phyloP scores from a whole-genome alignment of 64 coral and sea anemone species.

The Actinia equina region DNA sequence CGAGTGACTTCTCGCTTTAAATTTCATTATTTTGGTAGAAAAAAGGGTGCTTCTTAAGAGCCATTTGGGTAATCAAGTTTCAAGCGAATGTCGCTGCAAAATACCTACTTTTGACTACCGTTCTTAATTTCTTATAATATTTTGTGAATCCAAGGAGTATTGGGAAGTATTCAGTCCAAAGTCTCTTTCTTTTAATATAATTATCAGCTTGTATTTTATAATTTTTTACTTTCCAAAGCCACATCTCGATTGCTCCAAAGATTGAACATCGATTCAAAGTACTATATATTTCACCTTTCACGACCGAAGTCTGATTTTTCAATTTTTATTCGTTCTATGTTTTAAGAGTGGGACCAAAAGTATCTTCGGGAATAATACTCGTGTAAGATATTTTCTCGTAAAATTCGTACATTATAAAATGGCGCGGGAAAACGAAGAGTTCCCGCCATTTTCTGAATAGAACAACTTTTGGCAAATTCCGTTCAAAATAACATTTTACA shows the following conservation, averaged over 20 bases:
- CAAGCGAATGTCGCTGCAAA: neutral
- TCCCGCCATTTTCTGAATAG: constrained; percentile 5
- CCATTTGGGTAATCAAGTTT: no score
- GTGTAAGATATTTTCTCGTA: neutral
- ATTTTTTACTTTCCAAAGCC: neutral
- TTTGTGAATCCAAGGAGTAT: neutral
- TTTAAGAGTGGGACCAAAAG: neutral
- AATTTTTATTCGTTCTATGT: neutral
- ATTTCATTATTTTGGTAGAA: no score
- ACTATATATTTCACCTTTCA: neutral
- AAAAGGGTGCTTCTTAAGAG: neutral
- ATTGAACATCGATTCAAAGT: neutral
- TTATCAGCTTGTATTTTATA: neutral
- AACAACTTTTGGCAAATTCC: neutral
- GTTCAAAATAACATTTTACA: neutral
- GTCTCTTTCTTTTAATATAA: neutral
- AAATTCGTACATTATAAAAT: constrained; percentile 14
- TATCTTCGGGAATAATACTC: neutral
- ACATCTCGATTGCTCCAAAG: neutral
- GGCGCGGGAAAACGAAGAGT: neutral
- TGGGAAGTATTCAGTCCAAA: neutral
- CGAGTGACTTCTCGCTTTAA: neutral
- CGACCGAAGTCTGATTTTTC: neutral
- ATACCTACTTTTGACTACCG: neutral
- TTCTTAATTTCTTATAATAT: neutral